A percentile compares a stretch with the other conserved stretches of the same genome.
These are phyloP conservation scores for Pyrochroa serraticornis DNA, from an alignment of 2,888 invertebrate genomes.

Conservation along the genomic window DNA sequence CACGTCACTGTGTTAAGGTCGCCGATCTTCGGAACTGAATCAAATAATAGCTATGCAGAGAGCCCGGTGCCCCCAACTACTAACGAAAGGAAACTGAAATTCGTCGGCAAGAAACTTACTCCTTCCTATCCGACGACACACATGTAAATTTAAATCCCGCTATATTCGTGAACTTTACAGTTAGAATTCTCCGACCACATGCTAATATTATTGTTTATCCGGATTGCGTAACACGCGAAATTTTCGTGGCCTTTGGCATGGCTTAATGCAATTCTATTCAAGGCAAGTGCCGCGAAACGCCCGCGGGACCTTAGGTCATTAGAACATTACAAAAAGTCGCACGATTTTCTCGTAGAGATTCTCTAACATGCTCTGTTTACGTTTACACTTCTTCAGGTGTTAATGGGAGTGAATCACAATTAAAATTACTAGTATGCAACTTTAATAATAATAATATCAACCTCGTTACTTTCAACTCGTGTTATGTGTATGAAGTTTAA, in stretches of 20 bases:
- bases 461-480: too few relatives aligned
- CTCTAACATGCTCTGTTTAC: too few relatives aligned
- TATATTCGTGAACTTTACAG: constrained; percentile 22
- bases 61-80: constrained; percentile 12
- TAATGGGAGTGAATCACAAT: too few relatives aligned
- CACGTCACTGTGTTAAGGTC: too few relatives aligned
- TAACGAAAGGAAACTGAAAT: constrained; percentile 29
- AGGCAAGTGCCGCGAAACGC: neutral
- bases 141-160: constrained; percentile 28
- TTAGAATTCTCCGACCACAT: constrained; percentile 17
- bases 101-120: constrained; percentile 13
- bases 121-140: neutral
- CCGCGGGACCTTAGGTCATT: too few relatives aligned
- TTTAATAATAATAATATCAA: too few relatives aligned
- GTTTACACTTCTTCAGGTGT: too few relatives aligned
- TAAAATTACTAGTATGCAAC: too few relatives aligned
- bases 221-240: constrained; percentile 16
- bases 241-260: constrained; percentile 14
- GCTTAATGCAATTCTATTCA: constrained; percentile 7
- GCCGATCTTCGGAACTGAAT: neutral
- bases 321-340: too few relatives aligned
- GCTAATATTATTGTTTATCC: constrained; percentile 24
- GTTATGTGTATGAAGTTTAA: too few relatives aligned
- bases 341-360: too few relatives aligned
- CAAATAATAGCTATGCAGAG: constrained; percentile 6